phyloP scores from a whole-genome alignment of 2,113 vertebrate genomes.

The Nannospalax galili region DNA sequence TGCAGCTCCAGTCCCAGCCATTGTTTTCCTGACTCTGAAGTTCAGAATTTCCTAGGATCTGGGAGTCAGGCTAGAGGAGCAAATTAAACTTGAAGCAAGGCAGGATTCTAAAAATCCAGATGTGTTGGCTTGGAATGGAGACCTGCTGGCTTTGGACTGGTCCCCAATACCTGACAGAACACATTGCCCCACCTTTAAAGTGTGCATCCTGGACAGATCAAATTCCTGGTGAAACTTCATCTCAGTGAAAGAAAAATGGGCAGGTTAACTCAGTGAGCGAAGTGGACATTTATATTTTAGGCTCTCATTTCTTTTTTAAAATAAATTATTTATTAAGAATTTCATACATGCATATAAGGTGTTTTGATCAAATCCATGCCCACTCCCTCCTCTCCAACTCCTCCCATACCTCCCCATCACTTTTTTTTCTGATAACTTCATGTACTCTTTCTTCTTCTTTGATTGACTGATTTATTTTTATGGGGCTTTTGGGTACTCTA shows the following conservation, averaged over 20 bases:
- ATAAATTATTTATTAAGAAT: too few relatives aligned
- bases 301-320: too few relatives aligned
- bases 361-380: too few relatives aligned
- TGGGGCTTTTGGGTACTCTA: too few relatives aligned
- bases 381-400: too few relatives aligned
- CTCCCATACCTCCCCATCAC: too few relatives aligned
- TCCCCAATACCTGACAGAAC: neutral
- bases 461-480: too few relatives aligned
- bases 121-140: neutral
- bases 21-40: neutral
- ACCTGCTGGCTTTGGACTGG: rapidly evolving
- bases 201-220: neutral
- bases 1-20: neutral
- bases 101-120: neutral
- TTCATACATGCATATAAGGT: too few relatives aligned
- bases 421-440: too few relatives aligned
- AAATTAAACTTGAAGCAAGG: neutral
- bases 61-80: neutral
- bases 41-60: neutral
- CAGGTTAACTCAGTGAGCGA: neutral
- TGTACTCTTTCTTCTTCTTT: too few relatives aligned
- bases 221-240: neutral
- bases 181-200: neutral
- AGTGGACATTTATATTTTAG: neutral
- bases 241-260: neutral